Evolutionary conservation across 1,140 invertebrate genomes (phyloP).

Genomic region (Sminthurides bifidus): DNA sequence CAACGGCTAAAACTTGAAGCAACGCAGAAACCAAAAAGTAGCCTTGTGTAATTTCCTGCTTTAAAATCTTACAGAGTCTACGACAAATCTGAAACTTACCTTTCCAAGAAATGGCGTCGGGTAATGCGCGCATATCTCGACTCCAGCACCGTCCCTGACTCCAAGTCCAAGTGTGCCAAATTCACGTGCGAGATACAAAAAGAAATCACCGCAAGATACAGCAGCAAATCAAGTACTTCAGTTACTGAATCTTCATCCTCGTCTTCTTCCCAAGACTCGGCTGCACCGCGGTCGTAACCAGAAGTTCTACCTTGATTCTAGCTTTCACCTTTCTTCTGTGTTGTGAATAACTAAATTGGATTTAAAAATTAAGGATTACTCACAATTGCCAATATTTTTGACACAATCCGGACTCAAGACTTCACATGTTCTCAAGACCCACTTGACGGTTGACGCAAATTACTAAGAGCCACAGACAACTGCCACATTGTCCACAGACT

Average conservation of each 20-base stretch:
- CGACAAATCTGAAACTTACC: slow-evolving; percentile 25
- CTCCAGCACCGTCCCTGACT: slow-evolving; percentile 21
- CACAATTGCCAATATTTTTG: too few species aligned
- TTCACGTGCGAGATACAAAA: slow-evolving; percentile 26
- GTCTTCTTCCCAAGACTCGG: background rate
- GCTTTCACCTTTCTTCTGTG: background rate
- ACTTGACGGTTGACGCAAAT: too few species aligned
- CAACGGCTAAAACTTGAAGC: background rate
- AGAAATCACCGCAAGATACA: slow-evolving; percentile 5
- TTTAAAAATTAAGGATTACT: too few species aligned
- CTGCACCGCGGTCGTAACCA: background rate
- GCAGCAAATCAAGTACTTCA: background rate
- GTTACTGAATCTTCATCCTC: background rate
- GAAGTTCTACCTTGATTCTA: background rate
- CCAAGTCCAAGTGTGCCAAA: slow-evolving; percentile 24
- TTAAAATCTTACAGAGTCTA: slow-evolving; percentile 17
- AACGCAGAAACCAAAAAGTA: background rate
- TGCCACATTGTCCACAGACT: too few species aligned
- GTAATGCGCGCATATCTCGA: slow-evolving; percentile 28
- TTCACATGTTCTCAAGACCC: too few species aligned
- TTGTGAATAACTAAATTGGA: too few species aligned
- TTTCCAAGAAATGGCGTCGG: slow-evolving; percentile 27
- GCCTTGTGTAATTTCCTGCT: background rate
- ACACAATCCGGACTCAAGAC: too few species aligned
- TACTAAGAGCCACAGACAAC: too few species aligned